These are phyloP conservation scores for Syritta pipiens DNA, from an alignment of 2,888 invertebrate species.

Conservation along the genomic window DNA sequence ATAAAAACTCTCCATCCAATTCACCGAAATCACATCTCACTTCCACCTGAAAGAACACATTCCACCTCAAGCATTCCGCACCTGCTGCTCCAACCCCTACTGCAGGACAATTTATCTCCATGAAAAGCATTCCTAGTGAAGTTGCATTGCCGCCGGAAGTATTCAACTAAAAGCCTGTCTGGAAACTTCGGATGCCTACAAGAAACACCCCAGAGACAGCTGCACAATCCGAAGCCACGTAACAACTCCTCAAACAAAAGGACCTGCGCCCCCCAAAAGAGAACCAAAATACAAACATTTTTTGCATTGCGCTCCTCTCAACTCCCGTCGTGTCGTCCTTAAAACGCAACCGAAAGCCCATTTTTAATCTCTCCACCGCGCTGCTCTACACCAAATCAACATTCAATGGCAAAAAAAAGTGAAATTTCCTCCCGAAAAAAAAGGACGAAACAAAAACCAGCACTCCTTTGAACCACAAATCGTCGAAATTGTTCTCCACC, in stretches of 20 bases:
- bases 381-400: slow-evolving; percentile 35
- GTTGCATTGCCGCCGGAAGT: slow-evolving; percentile 23
- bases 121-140: neutral
- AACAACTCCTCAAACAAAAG: slow-evolving; percentile 14
- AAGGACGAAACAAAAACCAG: slow-evolving; percentile 15
- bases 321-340: too few species aligned
- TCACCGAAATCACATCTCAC: too few species aligned
- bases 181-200: slow-evolving; percentile 50
- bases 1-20: too few species aligned
- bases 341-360: slow-evolving; percentile 26
- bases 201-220: slow-evolving; percentile 24
- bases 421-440: slow-evolving; percentile 14
- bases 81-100: too few species aligned
- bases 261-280: neutral
- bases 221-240: slow-evolving; percentile 23
- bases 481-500: slow-evolving; percentile 57
- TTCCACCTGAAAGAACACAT: too few species aligned
- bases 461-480: slow-evolving; percentile 63
- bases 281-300: slow-evolving; percentile 1
- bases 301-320: slow-evolving; percentile 26
- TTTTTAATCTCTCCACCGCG: slow-evolving; percentile 34
- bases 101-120: slow-evolving; percentile 1
- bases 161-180: slow-evolving; percentile 59
- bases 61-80: too few species aligned
- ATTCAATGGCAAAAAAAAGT: slow-evolving; percentile 50